Conservation (phyloP, 2,797 vertebrate genomes). For the Botia almorhae region DNA sequence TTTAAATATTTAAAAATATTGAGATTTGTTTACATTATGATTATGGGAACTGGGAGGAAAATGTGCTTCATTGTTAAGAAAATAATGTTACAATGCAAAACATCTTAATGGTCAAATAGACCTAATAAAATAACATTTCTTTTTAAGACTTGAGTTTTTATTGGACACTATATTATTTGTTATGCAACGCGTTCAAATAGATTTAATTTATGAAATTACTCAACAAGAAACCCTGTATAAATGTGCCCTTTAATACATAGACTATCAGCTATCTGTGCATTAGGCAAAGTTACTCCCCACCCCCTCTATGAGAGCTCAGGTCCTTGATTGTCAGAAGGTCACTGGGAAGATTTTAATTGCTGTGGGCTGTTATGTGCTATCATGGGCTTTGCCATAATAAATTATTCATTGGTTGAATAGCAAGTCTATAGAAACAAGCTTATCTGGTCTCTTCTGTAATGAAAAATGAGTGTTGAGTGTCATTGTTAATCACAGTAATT, state of each 20-base stretch:
- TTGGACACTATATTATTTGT: neutral
- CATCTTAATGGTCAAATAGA: neutral
- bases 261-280: conserved; percentile 28
- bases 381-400: conserved; percentile 82
- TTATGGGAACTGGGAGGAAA: neutral
- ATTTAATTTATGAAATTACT: neutral
- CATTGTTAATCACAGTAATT: conserved; percentile 95
- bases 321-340: conserved; percentile 81
- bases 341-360: conserved; percentile 85
- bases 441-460: conserved; percentile 87
- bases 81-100: neutral
- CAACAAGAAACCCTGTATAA: neutral
- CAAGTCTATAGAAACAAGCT: conserved; percentile 91
- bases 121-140: no score
- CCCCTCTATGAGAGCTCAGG: conserved; percentile 59
- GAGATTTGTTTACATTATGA: no score
- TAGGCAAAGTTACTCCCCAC: conserved; percentile 53
- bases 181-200: neutral
- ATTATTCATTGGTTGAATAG: conserved; percentile 86
- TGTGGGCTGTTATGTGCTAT: conserved; percentile 78
- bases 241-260: neutral
- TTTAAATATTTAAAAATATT: no score
- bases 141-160: no score
- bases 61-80: neutral
- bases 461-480: conserved; percentile 93